Evolutionary conservation across 2,888 invertebrate species (phyloP).

Genomic region (Macroteleia sp.): DNA sequence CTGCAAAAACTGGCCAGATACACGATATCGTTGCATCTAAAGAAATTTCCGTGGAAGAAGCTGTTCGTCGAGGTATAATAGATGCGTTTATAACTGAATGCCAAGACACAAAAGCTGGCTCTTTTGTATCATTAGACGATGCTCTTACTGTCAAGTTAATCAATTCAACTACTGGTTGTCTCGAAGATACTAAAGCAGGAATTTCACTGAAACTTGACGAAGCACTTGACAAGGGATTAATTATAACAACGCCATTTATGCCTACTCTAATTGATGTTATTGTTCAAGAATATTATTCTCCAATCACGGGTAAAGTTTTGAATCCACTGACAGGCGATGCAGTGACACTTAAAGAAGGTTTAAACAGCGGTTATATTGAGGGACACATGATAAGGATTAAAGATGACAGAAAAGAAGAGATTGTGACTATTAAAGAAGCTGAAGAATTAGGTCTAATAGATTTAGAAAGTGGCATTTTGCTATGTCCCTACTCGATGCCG

Average conservation of each 20-base stretch:
- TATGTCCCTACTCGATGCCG: constrained; percentile 87
- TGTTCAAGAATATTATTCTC: constrained; percentile 90
- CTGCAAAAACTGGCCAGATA: constrained; percentile 89
- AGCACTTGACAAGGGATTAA: constrained; percentile 88
- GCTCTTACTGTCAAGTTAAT: constrained; percentile 89
- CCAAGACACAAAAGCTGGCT: constrained; percentile 90
- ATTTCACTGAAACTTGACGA: constrained; percentile 88
- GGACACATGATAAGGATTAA: constrained; percentile 89
- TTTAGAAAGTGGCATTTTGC: constrained; percentile 88
- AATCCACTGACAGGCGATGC: constrained; percentile 91
- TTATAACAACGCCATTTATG: constrained; percentile 89
- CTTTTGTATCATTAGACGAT: constrained; percentile 89
- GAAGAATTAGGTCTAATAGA: constrained; percentile 89
- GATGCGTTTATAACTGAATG: constrained; percentile 93
- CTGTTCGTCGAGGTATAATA: constrained; percentile 91
- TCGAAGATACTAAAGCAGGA: constrained; percentile 89
- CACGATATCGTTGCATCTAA: constrained; percentile 90
- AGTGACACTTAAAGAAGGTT: constrained; percentile 90
- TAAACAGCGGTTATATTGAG: constrained; percentile 89
- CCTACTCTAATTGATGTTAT: constrained; percentile 90
- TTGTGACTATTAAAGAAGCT: constrained; percentile 89
- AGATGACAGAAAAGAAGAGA: constrained; percentile 88
- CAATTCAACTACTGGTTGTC: constrained; percentile 88
- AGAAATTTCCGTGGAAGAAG: constrained; percentile 89
- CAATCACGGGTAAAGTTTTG: constrained; percentile 89